Base-by-base conservation (phyloP, 2,888 invertebrate genomes). In the Parasteatoda lunata region DNA sequence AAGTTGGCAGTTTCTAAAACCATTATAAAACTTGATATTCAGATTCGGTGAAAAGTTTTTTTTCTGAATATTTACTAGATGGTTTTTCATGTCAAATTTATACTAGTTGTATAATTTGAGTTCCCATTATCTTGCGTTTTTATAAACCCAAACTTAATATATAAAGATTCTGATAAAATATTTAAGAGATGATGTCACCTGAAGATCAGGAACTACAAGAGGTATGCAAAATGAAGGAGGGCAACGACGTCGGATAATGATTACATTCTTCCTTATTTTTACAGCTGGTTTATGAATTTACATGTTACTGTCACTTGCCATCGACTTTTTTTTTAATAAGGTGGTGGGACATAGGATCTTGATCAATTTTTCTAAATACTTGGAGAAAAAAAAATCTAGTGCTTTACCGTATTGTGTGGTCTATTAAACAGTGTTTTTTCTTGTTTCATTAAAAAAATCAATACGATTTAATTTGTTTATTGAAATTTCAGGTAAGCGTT, bases 241-340 rank as follows among this genome's bases (percentile, higher is more conserved):
- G 59, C 59, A 59, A 59, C 59, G 59, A 59, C 59, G 59, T 59
- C 59, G 59, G 59, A 59, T 59, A 59, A 59, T 59, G 59, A 59
- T 59, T n/a, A 9, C 11, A 59, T 59, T 59, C n/a, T n/a, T 6
- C 5, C 59, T n/a, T 30, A 30, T 30, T 30, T 30, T 30, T 30
- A 30, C 30, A 30, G 30, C 30, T 30, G 30, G 30, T 30, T 30
- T 30, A 30, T 30, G 30, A 30, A 30, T 30, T 30, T 30, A 30
- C 30, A 30, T 30, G 30, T 30, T 30, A 30, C 30, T 30, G 30
- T 30, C 30, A 30, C 30, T 30, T 30, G 30, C 30, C 2, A 30
- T 30, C 30, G 2, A 30, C 30, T 30, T 30, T 30, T 30, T 30
- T 30, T 30, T 30, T 30, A 30, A 30, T 30, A 30, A 30, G 30